Evolutionary conservation across 2,797 vertebrate species (phyloP).

Genomic region (Muscicapa comitata): DNA sequence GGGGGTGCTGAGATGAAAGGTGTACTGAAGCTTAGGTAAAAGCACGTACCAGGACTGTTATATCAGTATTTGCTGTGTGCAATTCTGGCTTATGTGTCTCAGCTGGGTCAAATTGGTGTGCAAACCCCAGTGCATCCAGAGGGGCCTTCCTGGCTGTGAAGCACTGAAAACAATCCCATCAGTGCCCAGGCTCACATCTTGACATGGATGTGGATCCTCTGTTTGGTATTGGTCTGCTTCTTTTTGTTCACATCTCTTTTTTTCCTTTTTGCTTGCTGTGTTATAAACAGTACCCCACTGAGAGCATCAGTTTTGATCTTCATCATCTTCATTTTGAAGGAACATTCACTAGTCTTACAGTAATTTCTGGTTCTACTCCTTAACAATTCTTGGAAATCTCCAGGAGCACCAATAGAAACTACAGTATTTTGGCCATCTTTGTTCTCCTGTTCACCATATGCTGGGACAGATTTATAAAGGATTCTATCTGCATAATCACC

Average conservation of each 20-base stretch:
- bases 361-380: background rate
- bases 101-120: background rate
- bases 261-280: background rate
- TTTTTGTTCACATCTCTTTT: background rate
- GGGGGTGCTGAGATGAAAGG: background rate
- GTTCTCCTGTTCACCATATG: background rate
- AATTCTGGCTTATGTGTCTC: background rate
- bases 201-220: background rate
- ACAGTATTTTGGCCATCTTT: background rate
- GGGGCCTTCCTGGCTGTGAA: background rate
- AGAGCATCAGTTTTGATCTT: background rate
- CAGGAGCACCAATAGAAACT: background rate
- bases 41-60: background rate
- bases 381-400: background rate
- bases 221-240: background rate
- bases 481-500: slow-evolving; percentile 27
- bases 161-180: background rate
- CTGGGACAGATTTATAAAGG: slow-evolving; percentile 16
- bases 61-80: background rate
- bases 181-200: background rate
- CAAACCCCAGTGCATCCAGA: background rate
- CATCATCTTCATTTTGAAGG: background rate
- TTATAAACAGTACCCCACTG: background rate
- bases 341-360: background rate
- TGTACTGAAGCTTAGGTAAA: background rate